These are phyloP conservation scores for Hippasteria phrygiana DNA, from an alignment of 53 echinoderm and acorn worm species.

Conservation along the genomic window DNA sequence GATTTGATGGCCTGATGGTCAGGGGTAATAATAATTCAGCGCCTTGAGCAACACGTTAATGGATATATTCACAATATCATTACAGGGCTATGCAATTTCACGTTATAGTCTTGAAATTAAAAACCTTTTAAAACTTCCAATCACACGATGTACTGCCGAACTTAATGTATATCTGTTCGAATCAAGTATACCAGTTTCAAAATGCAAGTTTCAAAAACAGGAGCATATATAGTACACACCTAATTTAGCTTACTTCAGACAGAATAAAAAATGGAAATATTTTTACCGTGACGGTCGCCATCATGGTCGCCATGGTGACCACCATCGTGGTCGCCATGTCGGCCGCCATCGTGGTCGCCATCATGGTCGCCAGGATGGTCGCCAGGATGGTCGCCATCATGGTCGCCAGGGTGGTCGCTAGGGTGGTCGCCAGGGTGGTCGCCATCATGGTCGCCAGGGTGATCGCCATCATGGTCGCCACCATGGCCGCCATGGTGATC, in stretches of 20 bases:
- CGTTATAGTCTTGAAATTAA: no score
- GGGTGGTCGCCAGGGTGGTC: neutral
- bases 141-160: no score
- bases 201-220: no score
- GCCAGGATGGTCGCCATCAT: neutral
- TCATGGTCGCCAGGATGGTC: conserved; percentile 6
- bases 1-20: no score
- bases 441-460: neutral
- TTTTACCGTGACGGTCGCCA: neutral
- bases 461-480: neutral
- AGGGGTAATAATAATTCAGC: no score
- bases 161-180: no score
- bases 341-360: neutral
- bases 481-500: neutral
- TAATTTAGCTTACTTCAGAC: neutral
- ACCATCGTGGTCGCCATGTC: neutral
- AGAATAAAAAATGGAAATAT: neutral
- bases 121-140: no score
- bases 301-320: neutral
- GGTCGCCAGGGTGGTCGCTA: neutral
- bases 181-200: no score
- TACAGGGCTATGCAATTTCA: no score
- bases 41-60: no score
- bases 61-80: no score
- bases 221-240: no score